Evolutionary conservation across 2,888 invertebrate genomes (phyloP).

Genomic region (Melanostoma scalare): DNA sequence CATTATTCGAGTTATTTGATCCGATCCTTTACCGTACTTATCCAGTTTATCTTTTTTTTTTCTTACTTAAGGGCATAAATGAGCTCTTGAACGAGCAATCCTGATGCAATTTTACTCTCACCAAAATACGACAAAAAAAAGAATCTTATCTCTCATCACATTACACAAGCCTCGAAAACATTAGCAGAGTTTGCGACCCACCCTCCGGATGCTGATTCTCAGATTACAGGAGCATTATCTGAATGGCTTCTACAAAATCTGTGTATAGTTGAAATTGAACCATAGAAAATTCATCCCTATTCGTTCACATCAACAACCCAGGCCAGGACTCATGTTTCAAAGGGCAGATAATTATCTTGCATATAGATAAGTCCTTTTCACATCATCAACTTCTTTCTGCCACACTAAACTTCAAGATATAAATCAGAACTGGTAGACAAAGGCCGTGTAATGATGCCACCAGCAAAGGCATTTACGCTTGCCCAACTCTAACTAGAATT

Average conservation of each 20-base stretch:
- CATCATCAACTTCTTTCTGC: slow-evolving; percentile 37
- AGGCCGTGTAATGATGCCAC: slow-evolving; percentile 36
- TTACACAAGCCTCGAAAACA: slow-evolving; percentile 17
- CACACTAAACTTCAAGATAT: slow-evolving; percentile 46
- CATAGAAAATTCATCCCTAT: slow-evolving; percentile 34
- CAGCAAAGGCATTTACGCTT: slow-evolving; percentile 29
- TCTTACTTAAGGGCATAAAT: no score
- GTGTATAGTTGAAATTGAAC: no score
- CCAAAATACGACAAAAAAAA: slow-evolving; percentile 1
- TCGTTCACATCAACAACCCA: slow-evolving; percentile 5
- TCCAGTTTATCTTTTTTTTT: no score
- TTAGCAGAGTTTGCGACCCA: slow-evolving; percentile 28
- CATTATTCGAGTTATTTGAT: no score
- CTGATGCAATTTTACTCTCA: background rate
- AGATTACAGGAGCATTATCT: slow-evolving; percentile 44
- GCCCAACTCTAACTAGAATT: slow-evolving; percentile 26
- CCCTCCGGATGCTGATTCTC: slow-evolving; percentile 42
- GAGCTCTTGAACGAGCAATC: no score
- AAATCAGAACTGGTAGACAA: slow-evolving; percentile 39
- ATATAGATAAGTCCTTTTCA: slow-evolving; percentile 36
- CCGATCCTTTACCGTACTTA: no score
- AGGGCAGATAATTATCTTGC: slow-evolving; percentile 33
- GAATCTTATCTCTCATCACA: slow-evolving; percentile 32
- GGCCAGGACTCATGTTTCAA: slow-evolving; percentile 42
- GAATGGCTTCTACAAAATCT: slow-evolving; percentile 2